Base-by-base conservation (phyloP, 2,888 invertebrate genomes). In the Priocnemis perturbator region DNA sequence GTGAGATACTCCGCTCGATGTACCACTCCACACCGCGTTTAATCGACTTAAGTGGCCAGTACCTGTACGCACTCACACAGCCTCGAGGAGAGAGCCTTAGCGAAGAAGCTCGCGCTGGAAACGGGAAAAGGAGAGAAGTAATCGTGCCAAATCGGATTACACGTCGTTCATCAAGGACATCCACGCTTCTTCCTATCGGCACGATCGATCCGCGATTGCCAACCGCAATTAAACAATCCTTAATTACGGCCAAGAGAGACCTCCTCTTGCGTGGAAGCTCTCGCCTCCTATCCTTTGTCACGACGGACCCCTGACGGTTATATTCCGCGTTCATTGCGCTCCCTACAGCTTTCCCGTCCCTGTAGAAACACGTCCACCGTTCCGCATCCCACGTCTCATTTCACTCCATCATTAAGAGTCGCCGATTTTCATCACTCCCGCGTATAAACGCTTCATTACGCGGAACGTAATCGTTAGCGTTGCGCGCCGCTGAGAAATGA, bases 131-230 rank as follows among this genome's bases (percentile, higher is more conserved):
- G 50, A 20, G 71, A 64, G 69, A 67, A 67, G 74, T 73, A 75
- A 81, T 78, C 73, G 74, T 68, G 75, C 81, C 78, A 74, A 79
- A 80, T 71, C 73, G 75, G 70, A 71, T 79, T 78, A 71, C 71
- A 69, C 66, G 69, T 56, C 60, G 48, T 67, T 68, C 44, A 44
- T 26, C 20, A 30, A 17, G 64, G 23, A 71, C 71, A 60, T 60
- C 48, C 15, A 2, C 47, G 47, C 2, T 47, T 7, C 3, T 26
- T 26, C 5, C 26, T 26, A 26, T 26, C 26, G 5, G 26, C 26
- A 26, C 26, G 26, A 26, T 26, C 26, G 17, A 53, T 53, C 21
- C 53, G 47, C 53, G 26, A 26, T 26, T 5, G 26, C 2, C 26
- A 19, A 19, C 53, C 47, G 58, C 47, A 61, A 67, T 67, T 71